Evolutionary conservation across 2,797 vertebrate genomes (phyloP), one percentile per base, ranked within the genome.

Genomic region (Gobionotothen gibberifrons): DNA sequence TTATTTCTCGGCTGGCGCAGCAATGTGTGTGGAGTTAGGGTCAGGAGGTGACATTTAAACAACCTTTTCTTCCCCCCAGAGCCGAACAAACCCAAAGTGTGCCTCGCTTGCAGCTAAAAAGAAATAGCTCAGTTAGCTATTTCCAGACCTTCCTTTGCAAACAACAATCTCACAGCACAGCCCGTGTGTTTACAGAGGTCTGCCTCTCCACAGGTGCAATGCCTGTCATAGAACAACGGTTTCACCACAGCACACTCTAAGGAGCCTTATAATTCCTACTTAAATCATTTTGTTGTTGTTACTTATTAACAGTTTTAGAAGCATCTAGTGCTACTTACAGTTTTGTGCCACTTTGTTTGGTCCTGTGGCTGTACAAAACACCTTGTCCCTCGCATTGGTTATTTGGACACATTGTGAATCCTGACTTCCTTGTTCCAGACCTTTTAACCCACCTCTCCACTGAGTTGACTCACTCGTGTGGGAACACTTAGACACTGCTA

Each of bases 21-120:
- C 65, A 19, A 62, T 76, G 81, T 72, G 78, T 82, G 85, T 69
- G 60, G 60, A 69, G 74, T 83, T 29, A 54, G 74, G 78, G 80
- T 58, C 71, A 32, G 66, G 59, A 66, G 80, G 59, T 92, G 91
- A 93, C 91, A 93, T 93, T 93, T 93, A 76, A 87, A 79, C 87
- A 90, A 91, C 92, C 90, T 92, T 93, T 92, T 71, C 55, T 9
- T 85, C 66, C 90, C 86, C 84, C 87, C 61, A 48, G 74, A 90
- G 86, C 82, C 22, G 80, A 85, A 88, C 84, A 73, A 84, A 83
- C 69, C 80, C 75, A 85, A 93, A 84, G 86, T 90, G 85, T 79
- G 81, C 85, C 79, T 74, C 43, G 69, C 87, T 92, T 86, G 69
- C 75, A 49, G 75, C 85, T 89, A 85, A 76, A 87, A 90, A 52